Conservation (phyloP, 1,140 invertebrate genomes). For the Charaxes varanes region DNA sequence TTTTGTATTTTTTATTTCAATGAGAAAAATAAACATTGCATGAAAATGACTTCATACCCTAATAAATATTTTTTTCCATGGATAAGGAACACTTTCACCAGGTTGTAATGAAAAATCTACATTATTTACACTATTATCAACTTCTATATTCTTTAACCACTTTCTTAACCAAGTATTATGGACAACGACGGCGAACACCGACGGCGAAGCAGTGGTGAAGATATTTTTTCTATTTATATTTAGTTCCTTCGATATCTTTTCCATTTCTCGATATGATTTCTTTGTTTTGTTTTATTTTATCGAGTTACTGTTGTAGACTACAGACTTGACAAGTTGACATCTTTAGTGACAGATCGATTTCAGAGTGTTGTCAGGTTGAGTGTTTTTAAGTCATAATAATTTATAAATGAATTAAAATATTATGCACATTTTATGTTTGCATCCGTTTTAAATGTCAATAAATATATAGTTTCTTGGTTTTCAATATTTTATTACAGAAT, state of each 20-base stretch:
- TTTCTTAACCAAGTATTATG: conserved; percentile 81
- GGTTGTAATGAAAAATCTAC: conserved; percentile 65
- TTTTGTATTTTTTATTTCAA: conserved; percentile 4
- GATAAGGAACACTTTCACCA: conserved; percentile 74
- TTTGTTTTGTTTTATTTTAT: conserved; percentile 60
- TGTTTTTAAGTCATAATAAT: not conserved
- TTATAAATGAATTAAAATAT: too few relatives aligned
- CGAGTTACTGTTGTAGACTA: conserved; percentile 26
- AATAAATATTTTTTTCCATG: conserved; percentile 77
- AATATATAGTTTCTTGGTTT: too few relatives aligned
- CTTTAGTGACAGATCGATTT: conserved; percentile 12
- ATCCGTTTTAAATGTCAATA: too few relatives aligned
- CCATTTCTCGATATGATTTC: conserved; percentile 64
- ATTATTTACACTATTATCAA: conserved; percentile 74
- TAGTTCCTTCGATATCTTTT: conserved; percentile 77
- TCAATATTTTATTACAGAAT: too few relatives aligned
- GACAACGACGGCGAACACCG: conserved; percentile 77
- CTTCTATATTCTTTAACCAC: conserved; percentile 75
- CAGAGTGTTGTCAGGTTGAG: not conserved
- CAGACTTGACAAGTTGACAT: conserved; percentile 19
- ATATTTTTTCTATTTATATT: conserved; percentile 79
- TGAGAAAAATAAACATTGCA: conserved; percentile 3
- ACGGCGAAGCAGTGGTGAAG: conserved; percentile 70
- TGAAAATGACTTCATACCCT: conserved; percentile 56
- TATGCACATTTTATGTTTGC: too few relatives aligned